Evolutionary conservation across 2,888 invertebrate genomes (phyloP), one percentile per base, ranked within the genome.

Genomic region (Synanthedon myopaeformis): DNA sequence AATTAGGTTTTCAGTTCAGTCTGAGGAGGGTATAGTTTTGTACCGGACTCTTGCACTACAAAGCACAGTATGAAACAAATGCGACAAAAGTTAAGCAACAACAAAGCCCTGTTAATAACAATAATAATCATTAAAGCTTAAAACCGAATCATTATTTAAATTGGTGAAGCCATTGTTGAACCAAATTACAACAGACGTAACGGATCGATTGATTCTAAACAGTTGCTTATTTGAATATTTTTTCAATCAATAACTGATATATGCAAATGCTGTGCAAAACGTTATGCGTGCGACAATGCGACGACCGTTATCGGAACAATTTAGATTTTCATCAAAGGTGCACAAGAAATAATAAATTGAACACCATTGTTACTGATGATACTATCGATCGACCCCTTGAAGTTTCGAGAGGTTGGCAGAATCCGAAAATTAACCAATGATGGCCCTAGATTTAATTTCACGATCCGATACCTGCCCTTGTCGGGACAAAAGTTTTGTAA

Each of bases 241-340:
- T 84, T 83, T 79, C 85, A 84, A 87, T 87, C 87, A 87, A 87
- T 87, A 85, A 84, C 79, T 76, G 80, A 83, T 82, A 78, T 83
- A 86, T 87, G 86, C 84, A 87, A 84, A 85, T 83, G 57, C 64
- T 56, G 58, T 56, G 68, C 66, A 72, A 75, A 75, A 78, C 71
- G 75, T 79, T 76, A 73, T 76, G 72, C 70, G 72, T 63, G 68
- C 70, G 78, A 85, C 85, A 86, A 86, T 79, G 73, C 70, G 58
- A 64, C 79, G 78, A 86, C 87, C 86, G 87, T 87, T 87, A 85
- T 72, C 76, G 81, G 66, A 72, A 80, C 84, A 79, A 82, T 82
- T 82, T 76, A 64, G 71, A 76, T 78, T 85, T 85, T 85, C 84
- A 78, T 82, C 86, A 83, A 83, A 82, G 84, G 82, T 82, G 77